A percentile compares a stretch with the other conserved stretches of the same genome.
These are phyloP conservation scores for Oreocharis arfaki DNA, from an alignment of 2,113 vertebrate genomes.

Conservation along the genomic window DNA sequence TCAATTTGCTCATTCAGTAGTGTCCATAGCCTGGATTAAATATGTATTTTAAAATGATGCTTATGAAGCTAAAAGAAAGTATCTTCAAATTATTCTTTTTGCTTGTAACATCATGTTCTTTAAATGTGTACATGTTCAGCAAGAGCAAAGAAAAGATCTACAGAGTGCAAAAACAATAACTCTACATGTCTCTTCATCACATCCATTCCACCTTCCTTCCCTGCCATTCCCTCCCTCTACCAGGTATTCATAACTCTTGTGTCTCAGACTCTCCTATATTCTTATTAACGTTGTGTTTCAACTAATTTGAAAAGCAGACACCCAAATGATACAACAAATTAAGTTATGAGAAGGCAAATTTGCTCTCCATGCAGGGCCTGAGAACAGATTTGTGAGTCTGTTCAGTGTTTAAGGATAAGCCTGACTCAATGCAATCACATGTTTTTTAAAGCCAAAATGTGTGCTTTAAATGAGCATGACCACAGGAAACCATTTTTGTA, in stretches of 20 bases:
- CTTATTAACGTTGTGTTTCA: not conserved
- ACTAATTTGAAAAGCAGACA: conserved; percentile 12
- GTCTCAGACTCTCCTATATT: not conserved
- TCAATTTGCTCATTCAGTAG: not conserved
- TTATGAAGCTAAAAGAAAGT: not conserved
- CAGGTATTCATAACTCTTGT: not conserved
- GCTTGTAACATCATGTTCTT: not conserved
- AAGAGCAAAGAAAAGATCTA: not conserved
- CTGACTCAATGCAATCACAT: not conserved
- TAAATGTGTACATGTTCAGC: not conserved
- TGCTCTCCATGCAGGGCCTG: not conserved
- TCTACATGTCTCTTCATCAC: not conserved
- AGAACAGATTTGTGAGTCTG: not conserved
- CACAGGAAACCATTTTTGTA: not conserved
- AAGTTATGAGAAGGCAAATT: not conserved
- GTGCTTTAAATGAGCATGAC: not conserved
- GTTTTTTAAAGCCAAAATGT: not conserved
- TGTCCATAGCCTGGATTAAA: not conserved
- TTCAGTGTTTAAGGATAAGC: not conserved
- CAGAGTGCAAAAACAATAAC: not conserved
- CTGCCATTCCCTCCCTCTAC: not conserved
- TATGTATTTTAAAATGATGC: accelerated
- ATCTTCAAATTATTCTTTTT: not conserved
- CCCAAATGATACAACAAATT: conserved; percentile 12
- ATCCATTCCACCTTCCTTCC: not conserved